These are phyloP conservation scores for Serranochromis macrocephalus DNA, from an alignment of 2,113 vertebrate genomes.

Conservation along the genomic window DNA sequence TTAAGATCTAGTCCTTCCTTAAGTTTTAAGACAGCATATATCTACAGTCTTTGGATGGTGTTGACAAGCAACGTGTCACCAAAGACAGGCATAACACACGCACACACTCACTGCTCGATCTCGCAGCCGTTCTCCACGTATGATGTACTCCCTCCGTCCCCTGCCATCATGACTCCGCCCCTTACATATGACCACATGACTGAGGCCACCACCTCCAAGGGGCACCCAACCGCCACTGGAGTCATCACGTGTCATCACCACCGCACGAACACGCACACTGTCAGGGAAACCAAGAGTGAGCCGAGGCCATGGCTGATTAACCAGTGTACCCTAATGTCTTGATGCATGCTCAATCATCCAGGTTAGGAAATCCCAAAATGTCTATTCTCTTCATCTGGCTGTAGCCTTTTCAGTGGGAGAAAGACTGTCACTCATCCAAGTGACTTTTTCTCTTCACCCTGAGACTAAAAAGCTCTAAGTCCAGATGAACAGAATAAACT, in stretches of 20 bases:
- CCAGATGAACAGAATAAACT: neutral
- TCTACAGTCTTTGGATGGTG: conserved; percentile 18
- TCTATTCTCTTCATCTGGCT: neutral
- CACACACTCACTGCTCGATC: conserved; percentile 86
- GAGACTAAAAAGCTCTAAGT: neutral
- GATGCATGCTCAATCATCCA: neutral
- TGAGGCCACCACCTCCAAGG: conserved; percentile 87
- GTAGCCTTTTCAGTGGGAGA: neutral
- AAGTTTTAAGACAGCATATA: neutral
- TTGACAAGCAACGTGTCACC: conserved; percentile 30
- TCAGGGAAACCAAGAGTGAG: conserved; percentile 34
- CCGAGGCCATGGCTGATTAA: neutral
- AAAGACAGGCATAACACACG: conserved; percentile 62
- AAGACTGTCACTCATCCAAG: neutral
- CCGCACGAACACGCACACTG: conserved; percentile 86
- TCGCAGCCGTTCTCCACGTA: conserved; percentile 85
- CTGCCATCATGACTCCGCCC: conserved; percentile 78
- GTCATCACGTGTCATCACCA: conserved; percentile 94
- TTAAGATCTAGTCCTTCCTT: neutral
- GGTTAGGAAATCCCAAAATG: neutral
- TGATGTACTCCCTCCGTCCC: conserved; percentile 79
- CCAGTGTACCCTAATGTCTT: neutral
- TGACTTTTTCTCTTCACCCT: neutral
- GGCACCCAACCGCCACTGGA: conserved; percentile 92
- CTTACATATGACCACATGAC: conserved; percentile 85